A percentile compares a stretch with the other conserved stretches of the same genome.
These are phyloP conservation scores for Pachypeltis micranthus DNA, from an alignment of 1,140 invertebrate species.

Conservation along the genomic window DNA sequence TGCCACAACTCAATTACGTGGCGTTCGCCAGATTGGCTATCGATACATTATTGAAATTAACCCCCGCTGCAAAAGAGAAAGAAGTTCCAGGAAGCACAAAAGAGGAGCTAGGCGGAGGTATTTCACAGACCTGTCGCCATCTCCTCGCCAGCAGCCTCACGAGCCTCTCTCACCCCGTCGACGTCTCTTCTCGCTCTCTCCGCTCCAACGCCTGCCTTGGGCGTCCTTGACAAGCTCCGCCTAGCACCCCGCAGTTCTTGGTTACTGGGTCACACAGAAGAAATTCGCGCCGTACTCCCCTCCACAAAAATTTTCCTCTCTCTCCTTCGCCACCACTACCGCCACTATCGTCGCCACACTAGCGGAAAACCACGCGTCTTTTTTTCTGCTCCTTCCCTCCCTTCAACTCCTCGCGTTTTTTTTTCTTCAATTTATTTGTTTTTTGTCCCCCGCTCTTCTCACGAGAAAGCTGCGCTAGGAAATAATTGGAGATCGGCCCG, in stretches of 20 bases:
- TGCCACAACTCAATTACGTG: too few species aligned
- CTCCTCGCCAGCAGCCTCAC: too few species aligned
- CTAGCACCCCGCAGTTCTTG: neutral
- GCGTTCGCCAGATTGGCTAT: too few species aligned
- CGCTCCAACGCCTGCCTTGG: neutral
- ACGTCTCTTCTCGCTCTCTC: neutral
- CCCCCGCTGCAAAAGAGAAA: too few species aligned
- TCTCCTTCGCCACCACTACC: too few species aligned
- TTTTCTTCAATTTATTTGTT: neutral
- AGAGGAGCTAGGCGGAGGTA: neutral
- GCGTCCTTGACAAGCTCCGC: neutral
- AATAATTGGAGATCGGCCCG: slow-evolving; percentile 6
- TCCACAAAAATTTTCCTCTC: too few species aligned
- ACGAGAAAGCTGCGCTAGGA: neutral
- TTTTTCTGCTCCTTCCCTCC: neutral
- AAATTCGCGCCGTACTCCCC: neutral
- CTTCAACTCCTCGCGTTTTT: too few species aligned
- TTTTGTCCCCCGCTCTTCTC: neutral
- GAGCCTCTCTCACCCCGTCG: neutral
- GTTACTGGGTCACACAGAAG: slow-evolving; percentile 6
- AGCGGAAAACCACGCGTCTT: too few species aligned
- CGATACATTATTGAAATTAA: too few species aligned
- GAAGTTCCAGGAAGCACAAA: too few species aligned
- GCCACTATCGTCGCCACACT: too few species aligned
- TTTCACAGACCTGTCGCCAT: neutral